Conservation (phyloP, 1,140 invertebrate genomes). For the Platyura marginata region DNA sequence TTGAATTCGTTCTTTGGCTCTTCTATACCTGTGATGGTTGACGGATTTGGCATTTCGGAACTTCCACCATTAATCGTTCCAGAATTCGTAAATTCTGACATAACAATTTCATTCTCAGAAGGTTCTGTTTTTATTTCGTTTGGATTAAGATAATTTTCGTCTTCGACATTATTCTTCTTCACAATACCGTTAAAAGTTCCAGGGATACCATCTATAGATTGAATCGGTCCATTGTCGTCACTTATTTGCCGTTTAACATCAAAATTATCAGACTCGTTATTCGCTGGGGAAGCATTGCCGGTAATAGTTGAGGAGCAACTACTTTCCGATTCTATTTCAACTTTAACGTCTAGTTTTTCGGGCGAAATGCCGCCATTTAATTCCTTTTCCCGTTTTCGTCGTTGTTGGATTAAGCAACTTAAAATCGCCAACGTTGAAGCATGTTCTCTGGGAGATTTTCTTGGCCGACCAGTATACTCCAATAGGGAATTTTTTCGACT, state of each 20-base stretch:
- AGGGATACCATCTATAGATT: not conserved
- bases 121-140: not conserved
- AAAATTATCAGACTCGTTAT: too few relatives aligned
- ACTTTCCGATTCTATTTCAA: too few relatives aligned
- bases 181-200: too few relatives aligned
- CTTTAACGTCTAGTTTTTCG: too few relatives aligned
- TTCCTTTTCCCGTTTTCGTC: conserved; percentile 19
- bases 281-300: not conserved
- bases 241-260: too few relatives aligned
- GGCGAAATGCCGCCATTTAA: conserved; percentile 5
- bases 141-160: too few relatives aligned
- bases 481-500: not conserved
- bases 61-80: too few relatives aligned
- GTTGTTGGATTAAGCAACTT: conserved; percentile 37
- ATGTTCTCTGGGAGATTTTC: conserved; percentile 71
- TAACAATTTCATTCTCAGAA: not conserved
- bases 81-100: too few relatives aligned
- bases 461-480: conserved; percentile 20
- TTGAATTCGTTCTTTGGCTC: not conserved
- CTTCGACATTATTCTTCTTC: too few relatives aligned
- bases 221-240: not conserved
- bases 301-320: not conserved
- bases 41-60: too few relatives aligned
- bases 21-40: too few relatives aligned
- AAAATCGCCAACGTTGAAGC: conserved; percentile 67